Evolutionary conservation across 2,797 vertebrate species (phyloP).

Genomic region (Merluccius polli): DNA sequence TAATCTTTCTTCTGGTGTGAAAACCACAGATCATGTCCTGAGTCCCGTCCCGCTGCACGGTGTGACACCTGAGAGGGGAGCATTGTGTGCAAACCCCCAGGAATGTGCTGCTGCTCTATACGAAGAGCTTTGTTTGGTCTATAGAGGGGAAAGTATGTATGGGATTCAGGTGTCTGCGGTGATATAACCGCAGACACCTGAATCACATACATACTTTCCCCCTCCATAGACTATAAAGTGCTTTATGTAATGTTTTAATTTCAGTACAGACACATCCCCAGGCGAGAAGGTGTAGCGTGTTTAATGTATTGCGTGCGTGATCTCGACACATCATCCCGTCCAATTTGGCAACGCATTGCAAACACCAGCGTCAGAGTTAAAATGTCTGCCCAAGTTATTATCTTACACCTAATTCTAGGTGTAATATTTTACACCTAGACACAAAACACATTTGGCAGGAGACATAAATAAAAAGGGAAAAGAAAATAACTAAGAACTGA

Average conservation of each 20-base stretch:
- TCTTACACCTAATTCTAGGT: no score
- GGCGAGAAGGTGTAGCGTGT: slow-evolving; percentile 12
- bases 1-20: not conserved
- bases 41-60: not conserved
- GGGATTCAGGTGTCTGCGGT: slow-evolving; percentile 39
- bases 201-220: no score
- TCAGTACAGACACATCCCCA: slow-evolving; percentile 34
- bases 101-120: slow-evolving; percentile 29
- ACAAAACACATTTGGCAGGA: no score
- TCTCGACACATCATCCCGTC: not conserved
- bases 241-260: slow-evolving; percentile 35
- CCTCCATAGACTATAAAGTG: not conserved
- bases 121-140: slow-evolving; percentile 19
- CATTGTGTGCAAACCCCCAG: slow-evolving; percentile 12
- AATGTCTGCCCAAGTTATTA: no score
- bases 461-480: not conserved
- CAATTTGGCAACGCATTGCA: not conserved
- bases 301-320: slow-evolving; percentile 12
- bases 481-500: not conserved
- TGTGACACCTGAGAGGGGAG: not conserved
- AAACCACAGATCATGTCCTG: not conserved
- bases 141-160: slow-evolving; percentile 10
- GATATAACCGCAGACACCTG: slow-evolving; percentile 42
- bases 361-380: not conserved
- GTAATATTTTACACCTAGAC: no score